Base-by-base conservation (phyloP, 1,140 invertebrate species). In the Ridgeia piscesae region DNA sequence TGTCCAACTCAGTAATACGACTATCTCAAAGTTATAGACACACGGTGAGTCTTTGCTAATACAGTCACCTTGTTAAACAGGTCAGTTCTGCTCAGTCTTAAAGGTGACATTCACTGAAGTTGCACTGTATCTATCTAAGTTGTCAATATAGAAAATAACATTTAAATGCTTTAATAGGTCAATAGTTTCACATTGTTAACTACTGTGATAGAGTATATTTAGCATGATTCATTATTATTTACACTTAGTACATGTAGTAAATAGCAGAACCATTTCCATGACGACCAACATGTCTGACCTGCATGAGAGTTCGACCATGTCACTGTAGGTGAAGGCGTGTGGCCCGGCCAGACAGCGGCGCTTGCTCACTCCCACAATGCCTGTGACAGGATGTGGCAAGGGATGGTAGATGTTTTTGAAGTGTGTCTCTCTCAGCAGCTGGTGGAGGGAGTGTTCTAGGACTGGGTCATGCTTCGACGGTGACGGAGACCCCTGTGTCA, bases 371-470 rank as follows among this genome's bases (percentile, higher is more conserved):
- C 98, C 99, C 1, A 99, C 96, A 6, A 98, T 98, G 17, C 98
- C 98, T 89, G 98, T 98, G 31, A 98, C 98, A 1, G 98, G 98
- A 97, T 99, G 98, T 1, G 99, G 99, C 95, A 99, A 98, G 6
- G 98, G 98, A 96, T 98, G 98, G 96, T 99, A 98, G 9, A 98
- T 98, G 95, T 99, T 99, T 95, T 98, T 97, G 95, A 98, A 97
- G 96, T 99, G 99, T 14, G 98, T 97, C 95, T 99, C 98, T 33
- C 98, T 96, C 48, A 99, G 96, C 89, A 99, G 96, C 96, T 99
- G 99, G 96, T 99, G 98, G 35, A 99, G 96, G 0, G 98, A 99
- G 96, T 99, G 99, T 95, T 99, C 99, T 91, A 99, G 95, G 11
- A 99, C 98, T 95, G 99, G 98, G 94, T 99, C 98, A 9, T 97